These are phyloP conservation scores for Labeo catla DNA, from an alignment of 2,113 vertebrate genomes.

Conservation along the genomic window DNA sequence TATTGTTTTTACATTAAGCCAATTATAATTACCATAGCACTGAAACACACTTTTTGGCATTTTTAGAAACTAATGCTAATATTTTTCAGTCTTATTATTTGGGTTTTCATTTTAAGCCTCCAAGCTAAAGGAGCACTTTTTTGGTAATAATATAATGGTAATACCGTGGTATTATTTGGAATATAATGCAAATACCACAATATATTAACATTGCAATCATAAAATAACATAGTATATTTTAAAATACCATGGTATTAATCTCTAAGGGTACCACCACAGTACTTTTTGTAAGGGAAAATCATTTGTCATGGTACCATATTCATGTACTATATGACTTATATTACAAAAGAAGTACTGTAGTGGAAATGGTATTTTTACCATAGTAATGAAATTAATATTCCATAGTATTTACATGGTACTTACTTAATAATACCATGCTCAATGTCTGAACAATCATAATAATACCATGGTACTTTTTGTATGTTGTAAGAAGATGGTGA, in stretches of 20 bases:
- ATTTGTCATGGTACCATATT: neutral
- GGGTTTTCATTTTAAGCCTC: neutral
- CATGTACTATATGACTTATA: neutral
- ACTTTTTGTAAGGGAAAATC: neutral
- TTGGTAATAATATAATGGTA: neutral
- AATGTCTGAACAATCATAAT: no score
- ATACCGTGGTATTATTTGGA: neutral
- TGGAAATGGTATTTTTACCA: neutral
- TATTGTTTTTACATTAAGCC: conserved; percentile 6
- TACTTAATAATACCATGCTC: neutral
- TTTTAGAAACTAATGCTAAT: neutral
- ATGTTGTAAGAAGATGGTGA: neutral
- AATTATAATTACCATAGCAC: conserved; percentile 5
- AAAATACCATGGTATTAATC: neutral
- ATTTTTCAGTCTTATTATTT: neutral
- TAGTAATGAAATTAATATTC: neutral
- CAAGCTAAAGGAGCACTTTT: neutral
- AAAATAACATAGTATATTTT: neutral
- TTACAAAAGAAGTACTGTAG: neutral
- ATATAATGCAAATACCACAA: neutral
- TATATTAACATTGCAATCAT: neutral
- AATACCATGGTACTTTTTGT: no score
- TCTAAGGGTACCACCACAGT: neutral
- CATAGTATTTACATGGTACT: neutral
- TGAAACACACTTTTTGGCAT: neutral